A percentile compares a stretch with the other conserved stretches of the same genome.
Conservation (phyloP, 1,140 invertebrate species). For the Drosophila bocki region DNA sequence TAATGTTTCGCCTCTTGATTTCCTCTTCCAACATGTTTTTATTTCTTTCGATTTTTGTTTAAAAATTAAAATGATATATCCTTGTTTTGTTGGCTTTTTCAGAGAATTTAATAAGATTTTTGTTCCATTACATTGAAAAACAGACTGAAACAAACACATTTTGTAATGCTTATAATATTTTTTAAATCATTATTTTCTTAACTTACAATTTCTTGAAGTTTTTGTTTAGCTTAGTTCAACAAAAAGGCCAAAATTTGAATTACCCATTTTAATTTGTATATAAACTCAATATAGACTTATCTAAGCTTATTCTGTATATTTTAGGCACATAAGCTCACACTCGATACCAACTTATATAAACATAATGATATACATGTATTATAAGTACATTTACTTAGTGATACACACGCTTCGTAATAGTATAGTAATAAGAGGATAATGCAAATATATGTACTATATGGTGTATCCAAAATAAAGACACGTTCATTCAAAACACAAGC, state of each 20-base stretch:
- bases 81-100: conserved; percentile 1
- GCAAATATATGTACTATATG: conserved; percentile 3
- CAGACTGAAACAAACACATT: conserved; percentile 2
- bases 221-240: conserved; percentile 1
- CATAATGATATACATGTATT: conserved; percentile 28
- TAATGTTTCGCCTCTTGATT: not conserved
- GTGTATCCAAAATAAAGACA: conserved; percentile 35
- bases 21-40: conserved; percentile 7
- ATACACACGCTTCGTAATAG: conserved; percentile 52
- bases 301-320: conserved; percentile 53
- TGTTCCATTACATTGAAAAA: not conserved
- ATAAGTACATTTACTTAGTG: conserved; percentile 37
- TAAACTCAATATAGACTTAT: conserved; percentile 29
- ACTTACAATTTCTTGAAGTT: conserved; percentile 25
- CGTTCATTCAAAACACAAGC: conserved; percentile 1
- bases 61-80: not conserved
- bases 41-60: conserved; percentile 1
- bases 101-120: not conserved
- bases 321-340: conserved; percentile 39
- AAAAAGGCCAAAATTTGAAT: conserved; percentile 15
- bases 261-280: conserved; percentile 48
- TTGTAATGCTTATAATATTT: not conserved
- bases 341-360: conserved; percentile 32
- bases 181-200: not conserved
- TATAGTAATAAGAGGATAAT: conserved; percentile 21